Evolutionary conservation across 2,888 invertebrate genomes (phyloP).

Genomic region (Mimachlamys varia): DNA sequence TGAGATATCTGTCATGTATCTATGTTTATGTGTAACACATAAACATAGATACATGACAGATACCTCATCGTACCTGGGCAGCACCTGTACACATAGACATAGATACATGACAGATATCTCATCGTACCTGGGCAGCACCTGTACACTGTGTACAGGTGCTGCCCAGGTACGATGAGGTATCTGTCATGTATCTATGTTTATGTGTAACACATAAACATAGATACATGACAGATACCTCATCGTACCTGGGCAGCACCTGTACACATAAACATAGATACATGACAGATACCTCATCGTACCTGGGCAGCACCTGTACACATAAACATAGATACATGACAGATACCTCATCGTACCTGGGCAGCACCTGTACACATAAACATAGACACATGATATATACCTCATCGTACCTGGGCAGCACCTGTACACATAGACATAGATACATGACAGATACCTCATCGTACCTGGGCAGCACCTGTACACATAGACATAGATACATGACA

Average conservation of each 20-base stretch:
- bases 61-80: too few relatives aligned
- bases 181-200: too few relatives aligned
- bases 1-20: too few relatives aligned
- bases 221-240: slow-evolving; percentile 82
- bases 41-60: too few relatives aligned
- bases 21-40: too few relatives aligned
- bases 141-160: too few relatives aligned
- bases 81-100: too few relatives aligned
- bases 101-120: too few relatives aligned
- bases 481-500: neutral
- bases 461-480: slow-evolving; percentile 85
- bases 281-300: slow-evolving; percentile 88
- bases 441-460: slow-evolving; percentile 87
- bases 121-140: too few relatives aligned
- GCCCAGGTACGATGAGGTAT: too few relatives aligned
- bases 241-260: slow-evolving; percentile 88
- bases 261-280: slow-evolving; percentile 41
- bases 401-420: slow-evolving; percentile 89
- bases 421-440: slow-evolving; percentile 45
- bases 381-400: slow-evolving; percentile 73
- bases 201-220: slow-evolving; percentile 45
- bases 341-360: slow-evolving; percentile 90
- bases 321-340: too few relatives aligned
- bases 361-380: slow-evolving; percentile 65
- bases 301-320: slow-evolving; percentile 83